Percentiles rank a stretch among this genome's conserved stretches.
phyloP scores from a whole-genome alignment of 1,140 invertebrate genomes.

The Aphelenchoides avenae region DNA sequence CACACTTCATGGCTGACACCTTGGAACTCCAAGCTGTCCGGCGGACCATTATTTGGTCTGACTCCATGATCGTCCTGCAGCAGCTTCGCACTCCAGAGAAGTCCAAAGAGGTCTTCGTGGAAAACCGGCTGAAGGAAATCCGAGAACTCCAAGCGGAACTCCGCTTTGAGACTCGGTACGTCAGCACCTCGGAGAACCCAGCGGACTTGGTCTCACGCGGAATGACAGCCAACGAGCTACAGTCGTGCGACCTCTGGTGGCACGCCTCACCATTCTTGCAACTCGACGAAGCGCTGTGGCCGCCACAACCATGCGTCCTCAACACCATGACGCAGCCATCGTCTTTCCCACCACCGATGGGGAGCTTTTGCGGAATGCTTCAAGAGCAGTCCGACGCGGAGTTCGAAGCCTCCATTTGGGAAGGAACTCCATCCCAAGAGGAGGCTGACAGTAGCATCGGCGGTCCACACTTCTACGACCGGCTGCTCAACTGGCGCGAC shows the following conservation, averaged over 20 bases:
- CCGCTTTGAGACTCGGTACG: constrained; percentile 6
- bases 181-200: constrained; percentile 7
- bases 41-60: constrained; percentile 3
- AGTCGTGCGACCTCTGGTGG: constrained; percentile 2
- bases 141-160: neutral
- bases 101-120: neutral
- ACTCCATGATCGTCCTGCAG: neutral
- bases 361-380: too few species aligned
- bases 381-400: too few species aligned
- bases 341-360: too few species aligned
- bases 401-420: too few species aligned
- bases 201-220: constrained; percentile 13
- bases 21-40: too few species aligned
- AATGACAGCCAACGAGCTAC: neutral
- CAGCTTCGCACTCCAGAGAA: neutral
- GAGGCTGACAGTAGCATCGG: too few species aligned
- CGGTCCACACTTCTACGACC: too few species aligned
- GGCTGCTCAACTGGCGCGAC: constrained; percentile 3
- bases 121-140: constrained; percentile 1
- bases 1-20: neutral
- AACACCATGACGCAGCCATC: too few species aligned
- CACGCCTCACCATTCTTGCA: too few species aligned
- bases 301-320: too few species aligned
- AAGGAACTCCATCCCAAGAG: too few species aligned
- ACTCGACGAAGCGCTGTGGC: too few species aligned